Evolutionary conservation across 2,888 invertebrate genomes (phyloP).

Genomic region (Parasteatoda lunata): DNA sequence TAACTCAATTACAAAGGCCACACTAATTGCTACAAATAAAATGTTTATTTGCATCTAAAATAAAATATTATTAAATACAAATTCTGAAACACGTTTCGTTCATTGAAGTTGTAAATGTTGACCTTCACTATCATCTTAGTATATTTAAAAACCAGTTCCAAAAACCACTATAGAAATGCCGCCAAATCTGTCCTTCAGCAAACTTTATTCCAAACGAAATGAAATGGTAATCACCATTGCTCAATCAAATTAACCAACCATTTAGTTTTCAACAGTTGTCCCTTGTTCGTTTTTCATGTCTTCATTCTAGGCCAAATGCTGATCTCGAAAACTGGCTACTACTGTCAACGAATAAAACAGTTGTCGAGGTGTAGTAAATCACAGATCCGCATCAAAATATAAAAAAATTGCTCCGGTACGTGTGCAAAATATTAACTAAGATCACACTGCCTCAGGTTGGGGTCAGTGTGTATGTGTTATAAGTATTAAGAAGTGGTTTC

Average conservation of each 20-base stretch:
- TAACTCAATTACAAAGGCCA: too few relatives aligned
- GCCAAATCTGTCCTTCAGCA: neutral
- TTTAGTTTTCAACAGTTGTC: neutral
- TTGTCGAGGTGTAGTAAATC: neutral
- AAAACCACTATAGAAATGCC: neutral
- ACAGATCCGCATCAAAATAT: neutral
- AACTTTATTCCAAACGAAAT: neutral
- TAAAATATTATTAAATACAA: too few relatives aligned
- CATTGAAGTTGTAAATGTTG: neutral
- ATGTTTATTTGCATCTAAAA: too few relatives aligned
- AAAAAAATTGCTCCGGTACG: neutral
- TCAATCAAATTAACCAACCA: neutral
- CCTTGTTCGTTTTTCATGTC: neutral
- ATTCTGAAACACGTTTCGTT: too few relatives aligned
- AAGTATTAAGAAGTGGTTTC: neutral
- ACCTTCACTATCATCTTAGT: neutral
- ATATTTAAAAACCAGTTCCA: neutral
- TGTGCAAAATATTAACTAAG: neutral
- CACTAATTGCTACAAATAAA: too few relatives aligned
- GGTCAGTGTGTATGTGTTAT: constrained; percentile 2
- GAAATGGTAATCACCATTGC: neutral
- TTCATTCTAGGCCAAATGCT: neutral
- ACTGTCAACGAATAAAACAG: neutral
- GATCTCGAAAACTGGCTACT: neutral
- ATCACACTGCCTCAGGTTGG: neutral